Base-by-base conservation (phyloP, 2,888 invertebrate species). In the Opisthograptis luteolata region DNA sequence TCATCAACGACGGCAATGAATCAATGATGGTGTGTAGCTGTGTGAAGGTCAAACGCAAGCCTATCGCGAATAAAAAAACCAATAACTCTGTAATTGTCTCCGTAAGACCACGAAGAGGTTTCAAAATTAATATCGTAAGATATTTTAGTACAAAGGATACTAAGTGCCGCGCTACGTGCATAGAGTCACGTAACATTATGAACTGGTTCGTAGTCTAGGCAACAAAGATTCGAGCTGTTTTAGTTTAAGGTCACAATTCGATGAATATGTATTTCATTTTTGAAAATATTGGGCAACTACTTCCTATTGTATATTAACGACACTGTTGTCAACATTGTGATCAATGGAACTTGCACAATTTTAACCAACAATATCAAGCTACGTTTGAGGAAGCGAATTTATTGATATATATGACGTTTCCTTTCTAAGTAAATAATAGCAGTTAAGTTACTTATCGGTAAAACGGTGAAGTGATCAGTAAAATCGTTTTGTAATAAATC, bases 371-470 rank as follows among this genome's bases (percentile, higher is more conserved):
- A 27, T 10, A n/a, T 27, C 20, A n/a, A 30, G 22, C 22, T 34
- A 45, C 45, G 44, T 30, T 44, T 15, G 5, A 46, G 52, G 46
- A 46, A 37, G 43, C 35, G 30, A 39, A 30, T 44, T 32, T 20
- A 43, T 54, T 64, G 27, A 19, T 15, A n/a, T 28, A 28, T 31
- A 52, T 25, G 30, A 30, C 28, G 40, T 36, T 45, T 41, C 44
- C 36, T 48, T 39, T 52, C 44, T 15, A 52, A 49, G 36, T 44
- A 48, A 43, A 37, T 39, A 55, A 55, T 39, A 49, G 47, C 57
- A 62, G 64, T 62, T 56, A 60, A 61, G n/a, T n/a, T 52, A 56
- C 64, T 69, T 70, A 70, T 70, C 69, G 65, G 60, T 68, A 64
- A 62, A 70, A 67, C 64, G 22, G 44, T 10, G 9, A 44, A 58